Percentiles rank a stretch among this genome's conserved stretches.
phyloP scores from a whole-genome alignment of 2,113 vertebrate species.

The Hyperopisus bebe region DNA sequence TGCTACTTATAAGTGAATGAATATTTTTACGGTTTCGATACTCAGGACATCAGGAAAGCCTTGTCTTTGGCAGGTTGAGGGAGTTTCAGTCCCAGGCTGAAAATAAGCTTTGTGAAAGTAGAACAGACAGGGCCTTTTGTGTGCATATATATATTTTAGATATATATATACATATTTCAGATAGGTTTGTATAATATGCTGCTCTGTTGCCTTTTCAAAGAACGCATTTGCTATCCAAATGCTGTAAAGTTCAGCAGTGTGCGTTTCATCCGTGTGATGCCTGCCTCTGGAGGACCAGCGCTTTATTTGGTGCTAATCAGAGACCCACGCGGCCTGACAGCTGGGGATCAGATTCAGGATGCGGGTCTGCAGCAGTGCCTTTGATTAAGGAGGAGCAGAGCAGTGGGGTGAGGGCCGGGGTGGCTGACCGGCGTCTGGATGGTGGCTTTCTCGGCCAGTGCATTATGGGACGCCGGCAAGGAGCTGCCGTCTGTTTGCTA shows the following conservation, averaged over 20 bases:
- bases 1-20: neutral
- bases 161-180: neutral
- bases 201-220: constrained; percentile 14
- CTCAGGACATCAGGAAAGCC: neutral
- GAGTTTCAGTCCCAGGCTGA: neutral
- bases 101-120: neutral
- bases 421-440: constrained; percentile 45
- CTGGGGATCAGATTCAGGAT: constrained; percentile 44
- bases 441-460: constrained; percentile 40
- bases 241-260: constrained; percentile 27
- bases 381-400: constrained; percentile 56
- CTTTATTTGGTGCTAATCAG: constrained; percentile 65
- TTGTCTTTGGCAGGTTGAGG: neutral
- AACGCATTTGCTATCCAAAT: constrained; percentile 35
- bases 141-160: neutral
- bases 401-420: constrained; percentile 43
- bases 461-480: constrained; percentile 9
- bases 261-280: constrained; percentile 33
- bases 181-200: neutral
- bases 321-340: constrained; percentile 38
- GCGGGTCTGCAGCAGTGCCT: constrained; percentile 51
- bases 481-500: neutral
- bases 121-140: neutral
- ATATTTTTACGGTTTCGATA: neutral
- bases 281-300: constrained; percentile 32